Base-by-base conservation (phyloP, 1,140 invertebrate genomes). In the Drosophila tani region DNA sequence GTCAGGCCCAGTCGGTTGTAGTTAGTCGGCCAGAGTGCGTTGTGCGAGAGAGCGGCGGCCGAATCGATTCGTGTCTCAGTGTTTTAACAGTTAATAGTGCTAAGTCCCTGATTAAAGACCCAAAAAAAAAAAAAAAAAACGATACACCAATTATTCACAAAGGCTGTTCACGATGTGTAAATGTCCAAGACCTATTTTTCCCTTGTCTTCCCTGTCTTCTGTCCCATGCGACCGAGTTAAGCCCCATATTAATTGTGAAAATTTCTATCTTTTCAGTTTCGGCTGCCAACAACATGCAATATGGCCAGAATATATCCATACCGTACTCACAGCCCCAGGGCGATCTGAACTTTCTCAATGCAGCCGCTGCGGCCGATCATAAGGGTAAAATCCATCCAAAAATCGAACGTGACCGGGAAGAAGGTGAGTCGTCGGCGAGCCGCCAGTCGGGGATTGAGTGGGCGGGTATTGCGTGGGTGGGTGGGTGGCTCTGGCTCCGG, bases 331-430 rank as follows among this genome's bases (percentile, higher is more conserved):
- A 93, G 75, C 92, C 92, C 32, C 92, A 93, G 82, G 82, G 75
- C 71, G 92, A 93, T 90, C 84, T 93, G 47, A 93, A 92, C 79
- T 93, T 93, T 81, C 79, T 93, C 53, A 93, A 93, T 84, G 88
- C 91, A 57, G 77, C 91, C 55, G 76, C 79, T 63, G 84, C 91
- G 68, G 76, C 78, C 71, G 92, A 93, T 81, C 92, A 93, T 90
- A 93, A 93, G 79, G 86, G 87, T 79, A 93, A 93, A 91, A 92
- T 93, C 78, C 92, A 93, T 91, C 92, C 92, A 84, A 93, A 93
- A 91, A 93, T 93, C 65, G 92, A 93, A 91, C 86, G 92, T 75
- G 92, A 93, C 82, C 85, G 92, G 65, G 92, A 93, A 91, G 92
- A 93, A 91, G 92, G 92, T 93, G 91, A 92, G 77, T 91, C 68